These are phyloP conservation scores for Eulemur mongoz DNA, from an alignment of 2,797 vertebrate species.

Conservation along the genomic window DNA sequence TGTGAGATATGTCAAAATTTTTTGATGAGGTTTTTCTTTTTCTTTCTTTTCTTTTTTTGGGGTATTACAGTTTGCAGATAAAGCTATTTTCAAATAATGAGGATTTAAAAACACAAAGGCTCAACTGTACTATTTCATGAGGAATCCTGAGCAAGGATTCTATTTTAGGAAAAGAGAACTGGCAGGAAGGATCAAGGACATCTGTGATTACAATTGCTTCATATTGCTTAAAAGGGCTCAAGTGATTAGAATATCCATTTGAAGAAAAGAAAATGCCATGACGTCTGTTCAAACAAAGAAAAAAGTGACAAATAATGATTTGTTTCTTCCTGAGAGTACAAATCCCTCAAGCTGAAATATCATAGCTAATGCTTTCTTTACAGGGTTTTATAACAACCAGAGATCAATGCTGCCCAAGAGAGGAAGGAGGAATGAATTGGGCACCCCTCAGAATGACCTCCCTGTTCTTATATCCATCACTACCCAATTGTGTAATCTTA, in stretches of 20 bases:
- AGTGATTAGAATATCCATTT: constrained; percentile 48
- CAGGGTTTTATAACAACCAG: not conserved
- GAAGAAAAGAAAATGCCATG: constrained; percentile 53
- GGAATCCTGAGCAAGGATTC: constrained; percentile 35
- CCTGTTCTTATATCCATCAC: not conserved
- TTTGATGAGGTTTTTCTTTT: not conserved
- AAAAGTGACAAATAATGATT: constrained; percentile 14
- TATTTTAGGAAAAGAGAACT: constrained; percentile 50
- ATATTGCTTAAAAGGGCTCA: constrained; percentile 51
- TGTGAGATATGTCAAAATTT: constrained; percentile 16
- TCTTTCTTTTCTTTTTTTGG: not conserved
- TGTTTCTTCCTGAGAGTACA: constrained; percentile 15
- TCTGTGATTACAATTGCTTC: constrained; percentile 63
- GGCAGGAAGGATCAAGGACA: constrained; percentile 44
- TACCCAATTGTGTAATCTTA: not conserved
- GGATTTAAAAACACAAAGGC: constrained; percentile 57
- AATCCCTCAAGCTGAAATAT: constrained; percentile 1
- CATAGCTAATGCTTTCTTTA: constrained; percentile 29
- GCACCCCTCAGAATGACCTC: not conserved
- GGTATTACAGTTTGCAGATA: constrained; percentile 28
- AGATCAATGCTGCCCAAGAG: not conserved
- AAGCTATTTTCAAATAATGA: constrained; percentile 62
- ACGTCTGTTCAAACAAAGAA: constrained; percentile 28
- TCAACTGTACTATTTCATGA: constrained; percentile 56
- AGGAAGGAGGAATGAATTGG: not conserved